Conservation (phyloP, 2,797 vertebrate species). For the Danio albolineatus region DNA sequence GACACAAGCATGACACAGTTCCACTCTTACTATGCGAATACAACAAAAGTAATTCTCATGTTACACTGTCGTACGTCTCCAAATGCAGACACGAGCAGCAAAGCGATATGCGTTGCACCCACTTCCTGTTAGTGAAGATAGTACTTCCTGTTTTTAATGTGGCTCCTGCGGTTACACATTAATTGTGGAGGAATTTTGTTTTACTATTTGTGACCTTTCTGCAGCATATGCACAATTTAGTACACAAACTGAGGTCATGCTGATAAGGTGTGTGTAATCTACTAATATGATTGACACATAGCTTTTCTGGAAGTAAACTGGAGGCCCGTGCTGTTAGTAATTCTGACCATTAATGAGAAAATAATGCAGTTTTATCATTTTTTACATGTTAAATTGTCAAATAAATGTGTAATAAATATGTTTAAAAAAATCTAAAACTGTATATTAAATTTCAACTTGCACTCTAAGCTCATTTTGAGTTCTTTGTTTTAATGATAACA, state of each 20-base stretch:
- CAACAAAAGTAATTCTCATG: neutral
- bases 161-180: constrained; percentile 2
- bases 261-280: neutral
- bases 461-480: too few species aligned
- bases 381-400: too few species aligned
- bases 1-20: constrained; percentile 5
- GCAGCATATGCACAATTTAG: neutral
- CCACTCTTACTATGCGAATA: neutral
- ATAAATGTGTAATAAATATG: too few species aligned
- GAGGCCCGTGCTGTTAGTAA: too few species aligned
- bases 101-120: neutral
- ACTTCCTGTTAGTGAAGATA: constrained; percentile 35
- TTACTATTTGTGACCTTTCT: constrained; percentile 18
- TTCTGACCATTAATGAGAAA: too few species aligned
- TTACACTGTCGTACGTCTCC: neutral
- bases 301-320: too few species aligned
- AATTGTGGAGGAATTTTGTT: constrained; percentile 25
- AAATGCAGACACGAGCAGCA: neutral
- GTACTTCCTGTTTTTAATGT: constrained; percentile 43
- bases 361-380: too few species aligned
- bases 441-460: too few species aligned
- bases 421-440: too few species aligned
- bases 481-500: too few species aligned
- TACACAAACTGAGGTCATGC: neutral
- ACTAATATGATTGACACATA: too few species aligned